Evolutionary conservation across 2,888 invertebrate genomes (phyloP), one percentile per base, ranked within the genome.

Genomic region (Torymus tubicola): DNA sequence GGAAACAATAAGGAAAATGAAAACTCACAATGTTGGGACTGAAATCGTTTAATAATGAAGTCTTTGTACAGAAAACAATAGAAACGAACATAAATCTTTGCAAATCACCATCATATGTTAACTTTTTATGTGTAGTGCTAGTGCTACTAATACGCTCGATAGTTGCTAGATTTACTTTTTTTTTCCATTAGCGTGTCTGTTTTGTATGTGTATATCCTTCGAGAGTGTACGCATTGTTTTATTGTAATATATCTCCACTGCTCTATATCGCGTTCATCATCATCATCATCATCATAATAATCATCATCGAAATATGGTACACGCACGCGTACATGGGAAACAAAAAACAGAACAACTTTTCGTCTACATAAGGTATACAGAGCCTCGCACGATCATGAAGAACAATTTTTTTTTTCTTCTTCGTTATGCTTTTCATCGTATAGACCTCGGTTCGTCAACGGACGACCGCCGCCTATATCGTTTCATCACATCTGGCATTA

Each of bases 11-110:
- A 72, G 74, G 65, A 69, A 81, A 78, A 81, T 81, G 63, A 81
- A 67, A 71, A 81, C 80, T 80, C 80, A 65, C 31, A 77, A 80
- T 80, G 21, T 83, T 86, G 87, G 87, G 88, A 87, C 85, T 89
- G 87, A 89, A 88, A 87, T 87, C 85, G 86, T 90, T 90, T 90
- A 89, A 90, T 90, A 85, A 86, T 87, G 84, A 84, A 81, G 85
- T 88, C 87, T 88, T 88, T 89, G 87, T 89, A 89, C 89, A 89
- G 87, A 87, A 88, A 90, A 87, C 87, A 88, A 89, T 88, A 88
- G 86, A 87, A 89, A 88, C 87, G 85, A 88, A 89, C 87, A 85
- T 87, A 88, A 89, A 89, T 87, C 87, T 86, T 87, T 87, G 87
- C 87, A 88, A 89, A 88, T 89, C 86, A 89, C 88, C 87, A 86